Conservation (phyloP, 2,113 vertebrate genomes). For the Poicephalus meyeri region DNA sequence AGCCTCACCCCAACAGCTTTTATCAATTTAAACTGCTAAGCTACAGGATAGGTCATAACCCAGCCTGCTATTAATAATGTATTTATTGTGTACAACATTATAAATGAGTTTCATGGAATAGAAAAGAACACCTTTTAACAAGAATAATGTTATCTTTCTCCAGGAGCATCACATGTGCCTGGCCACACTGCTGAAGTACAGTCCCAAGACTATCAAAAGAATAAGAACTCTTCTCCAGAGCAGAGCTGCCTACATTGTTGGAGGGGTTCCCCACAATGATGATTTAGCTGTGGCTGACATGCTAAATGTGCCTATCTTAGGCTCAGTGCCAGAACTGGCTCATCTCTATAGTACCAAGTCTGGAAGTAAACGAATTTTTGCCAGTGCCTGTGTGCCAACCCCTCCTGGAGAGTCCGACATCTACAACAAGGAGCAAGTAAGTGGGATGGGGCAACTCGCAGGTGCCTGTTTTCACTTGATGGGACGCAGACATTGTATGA, state of each 20-base stretch:
- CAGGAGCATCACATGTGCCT: constrained; percentile 87
- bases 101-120: constrained; percentile 78
- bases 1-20: constrained; percentile 93
- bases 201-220: constrained; percentile 82
- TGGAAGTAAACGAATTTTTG: constrained; percentile 82
- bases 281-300: constrained; percentile 88
- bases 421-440: constrained; percentile 81
- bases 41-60: constrained; percentile 96
- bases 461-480: background rate
- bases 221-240: constrained; percentile 81
- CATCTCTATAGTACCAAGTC: constrained; percentile 86
- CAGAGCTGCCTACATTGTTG: constrained; percentile 81
- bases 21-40: constrained; percentile 97
- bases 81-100: constrained; percentile 85
- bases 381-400: constrained; percentile 71
- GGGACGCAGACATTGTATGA: background rate
- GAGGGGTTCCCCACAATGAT: constrained; percentile 80
- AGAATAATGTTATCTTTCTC: constrained; percentile 46
- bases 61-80: constrained; percentile 92
- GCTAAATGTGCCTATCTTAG: constrained; percentile 84
- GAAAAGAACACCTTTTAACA: constrained; percentile 64
- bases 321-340: constrained; percentile 80
- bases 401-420: constrained; percentile 81
- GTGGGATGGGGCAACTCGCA: background rate
- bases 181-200: constrained; percentile 87